Percentiles rank a stretch among this genome's conserved stretches.
Evolutionary conservation across 2,113 vertebrate species (phyloP).

Genomic region (Stegastes partitus): DNA sequence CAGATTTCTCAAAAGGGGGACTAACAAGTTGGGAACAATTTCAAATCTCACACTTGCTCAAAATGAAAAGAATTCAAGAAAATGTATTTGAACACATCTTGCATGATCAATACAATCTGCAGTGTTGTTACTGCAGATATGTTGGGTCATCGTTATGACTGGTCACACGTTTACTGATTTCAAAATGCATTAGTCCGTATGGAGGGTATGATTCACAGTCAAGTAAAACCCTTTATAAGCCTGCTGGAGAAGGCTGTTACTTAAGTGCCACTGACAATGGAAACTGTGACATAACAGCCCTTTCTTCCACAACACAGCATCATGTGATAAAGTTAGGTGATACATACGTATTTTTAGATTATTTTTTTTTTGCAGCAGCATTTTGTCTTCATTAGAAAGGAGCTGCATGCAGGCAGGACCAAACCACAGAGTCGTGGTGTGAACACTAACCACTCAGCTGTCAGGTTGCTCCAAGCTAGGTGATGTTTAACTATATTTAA

Average conservation of each 20-base stretch:
- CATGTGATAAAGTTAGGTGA: not conserved
- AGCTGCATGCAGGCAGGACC: no score
- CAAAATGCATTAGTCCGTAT: not conserved
- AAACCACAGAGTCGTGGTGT: no score
- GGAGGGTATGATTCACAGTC: not conserved
- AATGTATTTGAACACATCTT: no score
- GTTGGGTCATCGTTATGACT: not conserved
- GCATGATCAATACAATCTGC: no score
- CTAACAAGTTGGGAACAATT: no score
- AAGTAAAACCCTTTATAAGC: not conserved
- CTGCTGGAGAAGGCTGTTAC: not conserved
- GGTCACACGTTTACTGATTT: not conserved
- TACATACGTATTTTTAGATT: no score
- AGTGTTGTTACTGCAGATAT: not conserved
- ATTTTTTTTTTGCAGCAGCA: no score
- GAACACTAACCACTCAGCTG: no score
- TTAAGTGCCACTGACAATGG: not conserved
- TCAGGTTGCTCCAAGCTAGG: not conserved
- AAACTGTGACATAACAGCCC: constrained; percentile 1
- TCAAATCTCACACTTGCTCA: no score
- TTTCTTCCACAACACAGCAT: not conserved
- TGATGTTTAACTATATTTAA: not conserved
- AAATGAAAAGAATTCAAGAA: no score
- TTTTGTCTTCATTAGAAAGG: no score
- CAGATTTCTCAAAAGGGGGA: no score